Conservation (phyloP, 2,888 invertebrate genomes). For the Aplocera efformata region DNA sequence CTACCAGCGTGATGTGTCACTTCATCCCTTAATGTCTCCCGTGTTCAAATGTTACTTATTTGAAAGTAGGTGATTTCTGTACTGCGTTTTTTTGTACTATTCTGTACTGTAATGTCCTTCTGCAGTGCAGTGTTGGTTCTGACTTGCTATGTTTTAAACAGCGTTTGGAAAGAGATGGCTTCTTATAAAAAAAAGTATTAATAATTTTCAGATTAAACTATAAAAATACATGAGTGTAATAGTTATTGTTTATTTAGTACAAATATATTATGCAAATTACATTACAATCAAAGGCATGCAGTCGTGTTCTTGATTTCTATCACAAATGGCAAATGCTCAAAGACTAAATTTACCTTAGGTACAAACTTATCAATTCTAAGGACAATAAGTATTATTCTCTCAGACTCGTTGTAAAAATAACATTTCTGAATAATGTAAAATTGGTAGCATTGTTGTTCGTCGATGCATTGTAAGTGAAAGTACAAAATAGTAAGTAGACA, state of each 20-base stretch:
- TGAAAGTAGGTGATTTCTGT: too few relatives aligned
- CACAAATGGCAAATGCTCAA: constrained; percentile 24
- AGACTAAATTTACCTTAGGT: constrained; percentile 12
- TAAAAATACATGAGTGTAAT: constrained; percentile 10
- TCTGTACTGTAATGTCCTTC: too few relatives aligned
- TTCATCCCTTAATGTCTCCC: too few relatives aligned
- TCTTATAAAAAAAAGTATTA: too few relatives aligned
- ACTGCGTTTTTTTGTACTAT: too few relatives aligned
- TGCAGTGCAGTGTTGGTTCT: too few relatives aligned
- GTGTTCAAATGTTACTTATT: too few relatives aligned
- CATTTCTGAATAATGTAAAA: constrained; percentile 14
- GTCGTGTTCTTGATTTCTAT: constrained; percentile 24
- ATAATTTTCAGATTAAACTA: constrained; percentile 5
- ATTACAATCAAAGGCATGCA: constrained; percentile 20
- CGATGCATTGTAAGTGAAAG: constrained; percentile 14
- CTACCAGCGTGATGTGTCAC: too few relatives aligned
- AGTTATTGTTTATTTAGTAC: constrained; percentile 9
- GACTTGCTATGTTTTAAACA: too few relatives aligned
- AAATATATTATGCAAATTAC: constrained; percentile 10
- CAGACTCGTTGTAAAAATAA: constrained; percentile 14
- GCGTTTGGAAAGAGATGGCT: too few relatives aligned
- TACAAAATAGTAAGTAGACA: constrained; percentile 3
- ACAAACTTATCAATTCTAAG: constrained; percentile 18
- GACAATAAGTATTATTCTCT: constrained; percentile 15
- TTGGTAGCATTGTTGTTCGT: constrained; percentile 23